Percentiles rank a stretch among this genome's conserved stretches.
Evolutionary conservation across 2,113 vertebrate genomes (phyloP).

Genomic region (Toxotes jaculatrix): DNA sequence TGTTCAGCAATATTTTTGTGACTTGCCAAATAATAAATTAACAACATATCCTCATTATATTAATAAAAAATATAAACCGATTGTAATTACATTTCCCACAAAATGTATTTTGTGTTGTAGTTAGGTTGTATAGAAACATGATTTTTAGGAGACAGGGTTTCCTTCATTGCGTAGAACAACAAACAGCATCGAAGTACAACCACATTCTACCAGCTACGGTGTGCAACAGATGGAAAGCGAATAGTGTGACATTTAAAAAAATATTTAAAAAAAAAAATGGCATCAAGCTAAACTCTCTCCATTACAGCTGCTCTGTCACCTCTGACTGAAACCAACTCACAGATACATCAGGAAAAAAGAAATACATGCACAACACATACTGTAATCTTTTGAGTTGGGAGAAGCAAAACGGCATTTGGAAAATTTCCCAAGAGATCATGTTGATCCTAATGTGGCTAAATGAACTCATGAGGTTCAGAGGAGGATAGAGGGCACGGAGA

Average conservation of each 20-base stretch:
- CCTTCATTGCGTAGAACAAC: too few relatives aligned
- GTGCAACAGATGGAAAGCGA: slow-evolving; percentile 45
- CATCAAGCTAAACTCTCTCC: slow-evolving; percentile 31
- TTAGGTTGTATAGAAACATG: too few relatives aligned
- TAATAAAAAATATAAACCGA: too few relatives aligned
- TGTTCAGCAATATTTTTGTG: too few relatives aligned
- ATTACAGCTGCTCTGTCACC: slow-evolving; percentile 39
- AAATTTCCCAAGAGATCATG: slow-evolving; percentile 55
- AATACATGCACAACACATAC: background rate
- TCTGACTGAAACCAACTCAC: slow-evolving; percentile 26
- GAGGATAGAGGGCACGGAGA: background rate
- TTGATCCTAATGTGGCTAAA: slow-evolving; percentile 37
- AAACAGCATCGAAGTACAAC: slow-evolving; percentile 8
- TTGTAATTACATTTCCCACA: too few relatives aligned
- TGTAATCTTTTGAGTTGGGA: slow-evolving; percentile 11
- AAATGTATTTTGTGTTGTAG: too few relatives aligned
- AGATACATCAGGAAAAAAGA: background rate
- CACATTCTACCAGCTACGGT: slow-evolving; percentile 5
- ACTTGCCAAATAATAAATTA: too few relatives aligned
- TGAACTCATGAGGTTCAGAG: background rate
- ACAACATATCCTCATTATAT: too few relatives aligned
- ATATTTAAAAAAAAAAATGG: background rate
- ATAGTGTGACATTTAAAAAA: slow-evolving; percentile 39
- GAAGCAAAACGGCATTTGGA: slow-evolving; percentile 53
- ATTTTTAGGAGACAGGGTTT: too few relatives aligned